Percentiles rank a stretch among this genome's conserved stretches.
These are phyloP conservation scores for Helarctos malayanus DNA, from an alignment of 2,797 vertebrate species.

Conservation along the genomic window DNA sequence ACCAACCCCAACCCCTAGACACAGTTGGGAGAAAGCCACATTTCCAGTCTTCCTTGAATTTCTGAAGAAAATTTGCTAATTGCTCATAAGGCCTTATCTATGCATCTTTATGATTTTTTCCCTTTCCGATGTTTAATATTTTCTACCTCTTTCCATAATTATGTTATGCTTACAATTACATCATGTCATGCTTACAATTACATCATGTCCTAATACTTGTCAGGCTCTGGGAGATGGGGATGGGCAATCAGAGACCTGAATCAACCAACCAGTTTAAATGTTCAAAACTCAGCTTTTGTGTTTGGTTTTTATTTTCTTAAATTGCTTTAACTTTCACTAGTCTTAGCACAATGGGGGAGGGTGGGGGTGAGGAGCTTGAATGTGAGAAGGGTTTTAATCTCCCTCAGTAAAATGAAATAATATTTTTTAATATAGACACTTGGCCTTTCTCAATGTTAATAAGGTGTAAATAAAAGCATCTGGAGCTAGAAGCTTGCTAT, in stretches of 20 bases:
- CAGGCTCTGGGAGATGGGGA: background rate
- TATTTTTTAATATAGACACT: conserved; percentile 15
- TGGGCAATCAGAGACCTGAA: background rate
- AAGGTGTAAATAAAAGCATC: conserved; percentile 66
- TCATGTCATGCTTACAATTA: background rate
- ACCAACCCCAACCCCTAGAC: accelerated
- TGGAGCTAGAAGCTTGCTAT: conserved; percentile 34
- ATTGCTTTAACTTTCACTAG: background rate
- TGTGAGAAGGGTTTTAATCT: background rate
- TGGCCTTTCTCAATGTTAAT: conserved; percentile 46
- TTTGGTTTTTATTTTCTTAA: background rate
- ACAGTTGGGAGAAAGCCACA: background rate
- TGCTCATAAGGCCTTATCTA: background rate
- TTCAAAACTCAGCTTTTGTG: background rate
- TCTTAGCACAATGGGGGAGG: background rate
- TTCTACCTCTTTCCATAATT: background rate
- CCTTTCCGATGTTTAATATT: background rate
- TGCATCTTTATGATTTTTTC: background rate
- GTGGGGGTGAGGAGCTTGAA: background rate
- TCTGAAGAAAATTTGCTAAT: background rate
- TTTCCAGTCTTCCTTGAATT: background rate
- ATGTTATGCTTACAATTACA: background rate
- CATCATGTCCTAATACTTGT: background rate
- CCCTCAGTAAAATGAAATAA: conserved; percentile 31
- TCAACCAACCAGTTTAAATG: background rate